Base-by-base conservation (phyloP, 2,113 vertebrate genomes). In the Mastomys coucha region DNA sequence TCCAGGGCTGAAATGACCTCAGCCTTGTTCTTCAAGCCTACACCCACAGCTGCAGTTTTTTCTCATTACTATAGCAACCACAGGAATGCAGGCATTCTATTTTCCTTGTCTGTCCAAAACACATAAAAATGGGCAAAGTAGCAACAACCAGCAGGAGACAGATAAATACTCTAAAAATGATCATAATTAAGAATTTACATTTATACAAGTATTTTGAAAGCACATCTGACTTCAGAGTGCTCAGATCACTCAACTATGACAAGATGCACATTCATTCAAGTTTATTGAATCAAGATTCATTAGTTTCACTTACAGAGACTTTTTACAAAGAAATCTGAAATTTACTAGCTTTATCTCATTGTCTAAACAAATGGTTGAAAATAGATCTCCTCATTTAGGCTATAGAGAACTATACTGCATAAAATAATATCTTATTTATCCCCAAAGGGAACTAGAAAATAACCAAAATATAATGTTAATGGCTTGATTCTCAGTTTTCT, bases 21-120 rank as follows among this genome's bases (percentile, higher is more conserved):
- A 99, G 99, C 98, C 99, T 98, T 98, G 98, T 98, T 76, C 98
- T 98, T 97, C 98, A 98, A 98, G 97, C 98, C 98, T 99, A 99
- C 99, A 99, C 99, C 99, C 99, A 99, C 99, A 99, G 99, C 99
- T 99, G 99, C 99, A 99, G 98, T 91, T 99, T 99, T 58, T 99
- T 99, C 98, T 97, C 92, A 97, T 99, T 99, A 98, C 99, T 99
- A 99, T 98, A 99, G 98, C 99, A 99, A 99, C 99, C 95, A 84
- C 97, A 99, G 99, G 99, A 99, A 99, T 99, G 99, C 98, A 99
- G 98, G 98, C 95, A 95, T 99, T 99, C 98, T 99, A 99, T 99
- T 99, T 99, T 99, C 99, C 98, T 99, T 99, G 99, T 98, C 99
- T 98, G 98, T 99, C 99, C 98, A 99, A 99, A 98, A 98, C 99